Base-by-base conservation (phyloP, 2,113 vertebrate genomes). In the Rhinichthys klamathensis region DNA sequence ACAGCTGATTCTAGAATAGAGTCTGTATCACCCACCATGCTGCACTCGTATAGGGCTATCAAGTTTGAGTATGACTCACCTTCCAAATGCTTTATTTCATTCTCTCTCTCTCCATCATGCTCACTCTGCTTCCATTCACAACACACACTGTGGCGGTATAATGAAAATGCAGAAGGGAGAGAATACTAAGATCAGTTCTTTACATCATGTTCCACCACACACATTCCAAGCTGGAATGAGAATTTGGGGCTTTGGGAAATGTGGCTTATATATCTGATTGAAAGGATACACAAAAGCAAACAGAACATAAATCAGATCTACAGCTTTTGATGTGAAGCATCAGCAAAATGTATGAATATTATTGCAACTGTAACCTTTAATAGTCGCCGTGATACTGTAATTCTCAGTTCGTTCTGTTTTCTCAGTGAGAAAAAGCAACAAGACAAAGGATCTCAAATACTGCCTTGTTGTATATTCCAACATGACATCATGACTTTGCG, bases 31-130 rank as follows among this genome's bases (percentile, higher is more conserved):
- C 77, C 69, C 82, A 85, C 80, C 80, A 58, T 69, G 82, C 85
- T 82, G 82, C 51, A 38, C 74, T 79, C 72, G 46, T 87, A 85
- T 74, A 79, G 83, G 83, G 83, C 88, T 90, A 89, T 88, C 86
- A 86, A 87, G 87, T 91, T 90, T 90, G 72, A 81, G 79, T 78
- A 88, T 90, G 90, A 91, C 88, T 91, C 90, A 87, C 87, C 84
- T 84, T 84, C 69, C 58, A 84, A 80, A 56, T 60, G 74, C 76
- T 60, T 77, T 86, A 85, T 81, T 65, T 80, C 32, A 27, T 70
- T 69, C 21, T 86, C 84, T 85, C 73, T 83, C 75, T 75, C 75
- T 75, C 35, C 38, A 32, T 65, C 75, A 49, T 6, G 3, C 54
- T 84, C 73, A 46, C 72, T 77, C 80, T 70, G 25, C 81, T 74